Evolutionary conservation across 2,888 invertebrate genomes (phyloP).

Genomic region (Halictus ligatus): DNA sequence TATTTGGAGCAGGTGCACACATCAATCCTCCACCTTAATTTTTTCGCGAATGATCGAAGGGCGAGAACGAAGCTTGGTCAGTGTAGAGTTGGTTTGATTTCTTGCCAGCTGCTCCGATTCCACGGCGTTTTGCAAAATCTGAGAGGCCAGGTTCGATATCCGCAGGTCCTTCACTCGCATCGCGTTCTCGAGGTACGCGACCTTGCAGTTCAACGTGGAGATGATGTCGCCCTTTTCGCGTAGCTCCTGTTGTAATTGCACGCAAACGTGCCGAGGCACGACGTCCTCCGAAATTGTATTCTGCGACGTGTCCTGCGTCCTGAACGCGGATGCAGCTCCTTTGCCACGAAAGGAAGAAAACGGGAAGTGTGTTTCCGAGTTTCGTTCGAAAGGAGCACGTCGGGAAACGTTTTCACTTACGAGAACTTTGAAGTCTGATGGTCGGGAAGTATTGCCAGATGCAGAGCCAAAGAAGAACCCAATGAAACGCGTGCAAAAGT

Average conservation of each 20-base stretch:
- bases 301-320: constrained; percentile 74
- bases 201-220: constrained; percentile 86
- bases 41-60: constrained; percentile 24
- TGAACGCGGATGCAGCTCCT: not conserved
- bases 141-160: constrained; percentile 72
- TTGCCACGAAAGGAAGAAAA: constrained; percentile 7
- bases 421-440: not conserved
- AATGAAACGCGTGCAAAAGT: constrained; percentile 23
- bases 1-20: constrained; percentile 5
- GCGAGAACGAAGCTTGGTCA: constrained; percentile 27
- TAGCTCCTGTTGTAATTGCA: constrained; percentile 84
- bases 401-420: constrained; percentile 22
- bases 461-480: constrained; percentile 33
- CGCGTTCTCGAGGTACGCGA: constrained; percentile 87
- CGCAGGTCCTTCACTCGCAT: constrained; percentile 88
- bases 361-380: not conserved
- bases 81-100: not conserved
- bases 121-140: constrained; percentile 61
- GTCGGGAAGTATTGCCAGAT: constrained; percentile 44
- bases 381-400: too few relatives aligned
- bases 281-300: constrained; percentile 82
- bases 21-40: constrained; percentile 8
- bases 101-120: constrained; percentile 48
- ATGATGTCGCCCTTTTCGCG: constrained; percentile 86
- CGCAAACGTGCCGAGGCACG: constrained; percentile 60